Evolutionary conservation across 2,797 vertebrate genomes (phyloP).

Genomic region (Alauda arvensis): DNA sequence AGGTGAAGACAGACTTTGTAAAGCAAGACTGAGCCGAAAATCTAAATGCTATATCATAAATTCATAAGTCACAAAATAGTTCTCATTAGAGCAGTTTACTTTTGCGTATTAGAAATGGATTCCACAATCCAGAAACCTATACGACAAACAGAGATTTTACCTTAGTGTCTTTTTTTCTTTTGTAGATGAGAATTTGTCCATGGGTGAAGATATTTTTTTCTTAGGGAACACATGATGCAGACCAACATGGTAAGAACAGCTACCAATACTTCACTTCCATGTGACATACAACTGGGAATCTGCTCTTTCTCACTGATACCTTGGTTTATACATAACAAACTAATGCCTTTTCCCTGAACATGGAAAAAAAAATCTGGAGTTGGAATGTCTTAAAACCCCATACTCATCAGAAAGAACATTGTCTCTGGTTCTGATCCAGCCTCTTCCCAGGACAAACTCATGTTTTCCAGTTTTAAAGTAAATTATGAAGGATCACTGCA

Average conservation of each 20-base stretch:
- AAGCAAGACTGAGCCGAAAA: neutral
- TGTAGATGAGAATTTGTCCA: neutral
- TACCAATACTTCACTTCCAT: neutral
- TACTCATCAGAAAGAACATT: neutral
- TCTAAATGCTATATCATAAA: neutral
- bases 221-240: neutral
- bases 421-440: neutral
- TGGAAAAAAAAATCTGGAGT: neutral
- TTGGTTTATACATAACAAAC: neutral
- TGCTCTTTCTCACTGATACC: neutral
- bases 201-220: neutral
- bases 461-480: neutral
- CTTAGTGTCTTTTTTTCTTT: neutral
- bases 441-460: neutral
- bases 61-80: neutral
- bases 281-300: neutral
- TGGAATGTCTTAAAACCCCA: neutral
- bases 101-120: neutral
- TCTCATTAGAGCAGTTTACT: neutral
- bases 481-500: neutral
- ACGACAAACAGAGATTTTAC: neutral
- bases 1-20: neutral
- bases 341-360: neutral
- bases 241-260: neutral
- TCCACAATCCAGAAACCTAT: neutral